Conservation (phyloP, 2,113 vertebrate species). For the Holacanthus passer region DNA sequence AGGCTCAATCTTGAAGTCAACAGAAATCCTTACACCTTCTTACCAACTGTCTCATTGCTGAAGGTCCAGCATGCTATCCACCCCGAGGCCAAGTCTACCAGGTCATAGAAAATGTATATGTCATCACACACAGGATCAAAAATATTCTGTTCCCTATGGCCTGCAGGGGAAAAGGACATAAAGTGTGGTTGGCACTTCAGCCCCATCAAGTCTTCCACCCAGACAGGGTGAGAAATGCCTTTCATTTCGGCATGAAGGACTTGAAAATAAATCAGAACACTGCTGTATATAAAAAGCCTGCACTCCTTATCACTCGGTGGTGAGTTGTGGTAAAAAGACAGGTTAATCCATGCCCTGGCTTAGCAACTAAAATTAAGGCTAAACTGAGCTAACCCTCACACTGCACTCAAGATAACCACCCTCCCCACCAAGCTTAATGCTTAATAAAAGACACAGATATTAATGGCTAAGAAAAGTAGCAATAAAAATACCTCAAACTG, state of each 20-base stretch:
- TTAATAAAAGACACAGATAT: constrained; percentile 25
- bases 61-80: constrained; percentile 9
- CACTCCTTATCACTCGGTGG: constrained; percentile 52
- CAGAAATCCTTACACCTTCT: constrained; percentile 39
- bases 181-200: constrained; percentile 47
- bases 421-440: constrained; percentile 7
- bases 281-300: constrained; percentile 36
- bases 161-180: constrained; percentile 46
- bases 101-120: constrained; percentile 10
- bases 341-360: constrained; percentile 55
- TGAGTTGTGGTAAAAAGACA: constrained; percentile 52
- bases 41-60: constrained; percentile 23
- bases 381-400: constrained; percentile 53
- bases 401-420: constrained; percentile 42
- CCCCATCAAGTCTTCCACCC: constrained; percentile 24
- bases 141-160: constrained; percentile 17
- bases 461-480: constrained; percentile 33
- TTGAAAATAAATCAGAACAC: constrained; percentile 57
- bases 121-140: constrained; percentile 38
- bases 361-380: constrained; percentile 64
- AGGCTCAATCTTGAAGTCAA: constrained; percentile 35
- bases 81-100: constrained; percentile 3
- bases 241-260: constrained; percentile 55
- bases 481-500: constrained; percentile 37
- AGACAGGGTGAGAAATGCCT: constrained; percentile 57